These are phyloP conservation scores for Psilopsiagon aurifrons DNA, from an alignment of 2,113 vertebrate species.

Conservation along the genomic window DNA sequence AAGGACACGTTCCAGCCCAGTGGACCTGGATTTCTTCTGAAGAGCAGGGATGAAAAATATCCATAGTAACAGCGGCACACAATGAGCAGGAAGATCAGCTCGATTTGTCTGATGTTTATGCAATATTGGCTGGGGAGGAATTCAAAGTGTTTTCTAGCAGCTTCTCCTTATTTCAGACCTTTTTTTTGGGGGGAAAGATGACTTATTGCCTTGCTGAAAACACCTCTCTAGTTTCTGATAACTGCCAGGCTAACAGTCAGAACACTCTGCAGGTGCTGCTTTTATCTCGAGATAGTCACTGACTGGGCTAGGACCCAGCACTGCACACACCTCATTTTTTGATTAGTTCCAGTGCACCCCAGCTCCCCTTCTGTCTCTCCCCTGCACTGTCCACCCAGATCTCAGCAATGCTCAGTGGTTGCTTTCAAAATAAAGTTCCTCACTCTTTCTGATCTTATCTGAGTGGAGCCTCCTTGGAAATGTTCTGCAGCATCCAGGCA, in stretches of 20 bases:
- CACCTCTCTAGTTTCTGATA: background rate
- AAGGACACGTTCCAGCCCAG: background rate
- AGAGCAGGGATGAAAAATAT: background rate
- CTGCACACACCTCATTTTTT: background rate
- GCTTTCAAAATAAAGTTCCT: background rate
- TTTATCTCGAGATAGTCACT: background rate
- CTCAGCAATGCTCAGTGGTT: background rate
- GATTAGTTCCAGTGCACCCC: background rate
- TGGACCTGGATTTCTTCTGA: background rate
- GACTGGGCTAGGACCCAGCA: background rate
- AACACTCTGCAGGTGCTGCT: background rate
- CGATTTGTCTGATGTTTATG: background rate
- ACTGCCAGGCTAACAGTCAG: background rate
- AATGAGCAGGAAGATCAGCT: background rate
- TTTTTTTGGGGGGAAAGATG: background rate
- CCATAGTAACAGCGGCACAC: background rate
- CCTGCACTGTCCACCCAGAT: background rate
- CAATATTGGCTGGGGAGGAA: background rate
- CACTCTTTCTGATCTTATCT: background rate
- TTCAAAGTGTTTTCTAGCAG: background rate
- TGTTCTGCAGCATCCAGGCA: background rate
- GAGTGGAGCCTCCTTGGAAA: background rate
- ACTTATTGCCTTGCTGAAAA: background rate
- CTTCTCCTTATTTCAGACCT: background rate
- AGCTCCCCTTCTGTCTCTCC: background rate